Evolutionary conservation across 1,140 invertebrate genomes (phyloP), one percentile per base, ranked within the genome.

Genomic region (Nautilus pompilius): DNA sequence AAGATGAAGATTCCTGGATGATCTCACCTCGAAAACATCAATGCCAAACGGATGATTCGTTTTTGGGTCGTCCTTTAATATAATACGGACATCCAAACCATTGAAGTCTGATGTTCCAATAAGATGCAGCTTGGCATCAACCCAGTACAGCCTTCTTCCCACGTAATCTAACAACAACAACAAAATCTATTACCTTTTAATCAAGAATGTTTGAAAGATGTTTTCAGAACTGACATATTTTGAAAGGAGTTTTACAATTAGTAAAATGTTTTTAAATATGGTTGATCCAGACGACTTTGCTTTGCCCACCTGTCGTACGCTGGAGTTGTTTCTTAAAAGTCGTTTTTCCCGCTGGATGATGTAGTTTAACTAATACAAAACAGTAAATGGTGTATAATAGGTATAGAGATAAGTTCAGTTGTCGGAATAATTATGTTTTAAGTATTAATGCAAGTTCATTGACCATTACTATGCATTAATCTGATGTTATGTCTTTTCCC

Each of bases 91-190:
- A 59, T 77, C 67, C 0, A 86, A 84, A 2, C 94, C 94, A 81
- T 96, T 91, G 20, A 79, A 66, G 33, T 83, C 65, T 15, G 73
- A 68, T 5, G 77, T 77, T 15, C 74, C 79, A 33, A 85, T 82
- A 32, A 65, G 75, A 65, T 84, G 79, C 10, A 78, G 73, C 84
- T 98, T 98, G 4, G 94, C 95, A 84, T 99, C 96, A 36, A 96
- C 87, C 95, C 95, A 99, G 80, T 93, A 99, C 5, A 99, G 85
- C 32, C 90, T 87, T 76, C 90, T 87, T 26, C 72, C 71, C 36
- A 80, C 74, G 74, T 83, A 71, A 69, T 80, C 76, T 78, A 60
- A 34, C 72, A 72, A 54, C 33, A 33, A 28, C 45, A 51, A 8
- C 34, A 51, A 32, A 56, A 45, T 10, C 22, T 46, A 30, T 20